Conservation (phyloP, 2,888 invertebrate genomes). For the Ernsta delagoae region DNA sequence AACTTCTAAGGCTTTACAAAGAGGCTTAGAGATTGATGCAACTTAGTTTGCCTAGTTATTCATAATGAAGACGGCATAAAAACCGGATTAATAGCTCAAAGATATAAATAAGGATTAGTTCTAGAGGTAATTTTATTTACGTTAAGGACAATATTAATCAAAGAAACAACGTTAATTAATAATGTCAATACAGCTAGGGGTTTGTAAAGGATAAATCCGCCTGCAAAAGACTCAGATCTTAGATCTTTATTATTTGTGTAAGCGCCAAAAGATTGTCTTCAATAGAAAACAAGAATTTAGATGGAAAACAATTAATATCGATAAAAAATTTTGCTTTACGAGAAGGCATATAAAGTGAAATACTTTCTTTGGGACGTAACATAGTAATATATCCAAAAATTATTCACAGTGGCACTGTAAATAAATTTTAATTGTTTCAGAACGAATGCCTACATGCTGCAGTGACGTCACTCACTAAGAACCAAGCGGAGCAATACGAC, state of each 20-base stretch:
- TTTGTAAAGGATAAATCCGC: no score
- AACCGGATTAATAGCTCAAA: not conserved
- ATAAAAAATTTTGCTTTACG: no score
- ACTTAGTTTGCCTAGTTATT: not conserved
- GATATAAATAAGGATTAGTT: not conserved
- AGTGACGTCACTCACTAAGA: conserved; percentile 86
- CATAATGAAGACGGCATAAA: not conserved
- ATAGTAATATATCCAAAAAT: no score
- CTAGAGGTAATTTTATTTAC: not conserved
- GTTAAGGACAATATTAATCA: not conserved
- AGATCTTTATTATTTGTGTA: no score
- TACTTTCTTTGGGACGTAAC: no score
- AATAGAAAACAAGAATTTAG: no score
- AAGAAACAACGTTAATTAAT: not conserved
- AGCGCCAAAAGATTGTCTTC: no score
- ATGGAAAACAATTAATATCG: no score
- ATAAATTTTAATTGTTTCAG: conserved; percentile 65
- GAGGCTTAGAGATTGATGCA: conserved; percentile 21
- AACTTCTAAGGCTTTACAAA: conserved; percentile 19
- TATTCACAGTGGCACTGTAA: not conserved
- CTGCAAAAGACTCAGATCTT: no score
- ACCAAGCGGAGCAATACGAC: conserved; percentile 84
- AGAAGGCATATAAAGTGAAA: no score
- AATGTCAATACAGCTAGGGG: no score
- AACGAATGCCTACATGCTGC: conserved; percentile 88